These are phyloP conservation scores for Daktulosphaira vitifoliae DNA, from an alignment of 1,140 invertebrate genomes.

Conservation along the genomic window DNA sequence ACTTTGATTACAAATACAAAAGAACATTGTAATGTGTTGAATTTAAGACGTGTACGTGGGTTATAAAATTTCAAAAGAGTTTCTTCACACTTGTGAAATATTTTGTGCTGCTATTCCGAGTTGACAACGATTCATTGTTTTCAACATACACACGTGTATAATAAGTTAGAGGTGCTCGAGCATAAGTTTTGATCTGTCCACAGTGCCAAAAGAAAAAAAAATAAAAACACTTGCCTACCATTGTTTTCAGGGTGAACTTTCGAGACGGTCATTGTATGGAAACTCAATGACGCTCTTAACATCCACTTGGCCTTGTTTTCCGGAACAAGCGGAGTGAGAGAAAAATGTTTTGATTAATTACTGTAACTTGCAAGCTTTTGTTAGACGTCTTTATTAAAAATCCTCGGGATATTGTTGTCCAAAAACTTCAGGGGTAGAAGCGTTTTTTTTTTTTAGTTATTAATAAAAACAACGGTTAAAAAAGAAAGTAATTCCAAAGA, in stretches of 20 bases:
- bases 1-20: too few species aligned
- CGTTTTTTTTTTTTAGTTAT: constrained; percentile 15
- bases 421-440: background rate
- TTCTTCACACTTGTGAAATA: constrained; percentile 5
- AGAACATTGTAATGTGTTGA: too few species aligned
- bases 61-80: constrained; percentile 23
- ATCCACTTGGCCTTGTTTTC: constrained; percentile 31
- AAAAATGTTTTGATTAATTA: constrained; percentile 30
- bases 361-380: constrained; percentile 19
- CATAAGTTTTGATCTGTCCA: constrained; percentile 21
- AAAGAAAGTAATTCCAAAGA: background rate
- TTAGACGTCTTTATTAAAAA: constrained; percentile 30
- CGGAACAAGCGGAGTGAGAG: background rate
- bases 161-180: background rate
- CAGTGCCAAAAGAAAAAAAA: constrained; percentile 2
- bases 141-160: background rate
- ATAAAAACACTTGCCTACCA: constrained; percentile 21
- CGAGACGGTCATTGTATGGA: constrained; percentile 17
- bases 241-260: constrained; percentile 38
- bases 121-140: constrained; percentile 3
- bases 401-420: constrained; percentile 23
- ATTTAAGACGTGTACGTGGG: too few species aligned
- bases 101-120: background rate
- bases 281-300: constrained; percentile 20
- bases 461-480: constrained; percentile 23